These are phyloP conservation scores for Diceros bicornis DNA, from an alignment of 2,797 vertebrate genomes.

Conservation along the genomic window DNA sequence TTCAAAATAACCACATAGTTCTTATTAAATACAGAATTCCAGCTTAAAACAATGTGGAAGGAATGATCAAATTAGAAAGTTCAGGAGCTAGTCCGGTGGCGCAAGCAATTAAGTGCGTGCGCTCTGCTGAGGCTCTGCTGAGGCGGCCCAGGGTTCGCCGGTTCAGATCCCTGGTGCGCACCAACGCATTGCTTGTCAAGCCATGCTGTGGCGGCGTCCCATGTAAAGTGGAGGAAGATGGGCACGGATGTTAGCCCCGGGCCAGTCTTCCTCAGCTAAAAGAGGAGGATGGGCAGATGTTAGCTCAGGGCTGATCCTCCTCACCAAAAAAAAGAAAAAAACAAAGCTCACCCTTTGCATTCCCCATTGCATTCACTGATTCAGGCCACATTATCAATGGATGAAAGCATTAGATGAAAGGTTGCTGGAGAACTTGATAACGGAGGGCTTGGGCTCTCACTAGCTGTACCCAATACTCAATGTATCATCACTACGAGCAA, in stretches of 20 bases:
- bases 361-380: background rate
- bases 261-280: too few relatives aligned
- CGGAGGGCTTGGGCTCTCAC: background rate
- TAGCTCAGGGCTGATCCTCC: too few relatives aligned
- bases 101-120: too few relatives aligned
- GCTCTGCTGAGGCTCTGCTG: too few relatives aligned
- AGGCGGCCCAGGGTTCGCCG: too few relatives aligned
- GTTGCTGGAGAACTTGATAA: background rate
- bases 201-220: too few relatives aligned
- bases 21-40: constrained; percentile 4
- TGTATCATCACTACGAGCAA: background rate
- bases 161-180: too few relatives aligned
- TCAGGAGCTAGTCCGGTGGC: background rate
- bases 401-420: background rate
- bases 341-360: background rate
- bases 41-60: background rate
- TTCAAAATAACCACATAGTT: background rate
- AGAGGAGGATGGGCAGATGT: too few relatives aligned
- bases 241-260: too few relatives aligned
- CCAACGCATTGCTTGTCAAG: too few relatives aligned
- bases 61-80: constrained; percentile 11
- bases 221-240: too few relatives aligned
- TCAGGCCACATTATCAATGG: background rate
- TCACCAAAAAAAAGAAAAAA: too few relatives aligned
- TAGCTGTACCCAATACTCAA: background rate